A percentile compares a stretch with the other conserved stretches of the same genome.
Conservation (phyloP, 2,888 invertebrate genomes). For the Xylota segnis region DNA sequence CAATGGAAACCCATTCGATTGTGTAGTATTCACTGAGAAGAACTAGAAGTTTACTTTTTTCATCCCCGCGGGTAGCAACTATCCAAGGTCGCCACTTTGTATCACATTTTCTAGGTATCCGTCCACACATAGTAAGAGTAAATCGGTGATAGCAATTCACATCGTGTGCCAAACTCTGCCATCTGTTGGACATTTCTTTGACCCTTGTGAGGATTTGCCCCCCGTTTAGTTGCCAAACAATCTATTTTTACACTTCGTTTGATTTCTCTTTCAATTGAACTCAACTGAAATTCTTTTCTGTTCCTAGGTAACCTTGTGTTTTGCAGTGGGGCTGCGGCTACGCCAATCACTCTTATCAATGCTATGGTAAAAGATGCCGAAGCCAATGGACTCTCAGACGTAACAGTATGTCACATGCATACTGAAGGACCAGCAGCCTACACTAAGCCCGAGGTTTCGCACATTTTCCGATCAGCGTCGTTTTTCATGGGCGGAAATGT, state of each 20-base stretch:
- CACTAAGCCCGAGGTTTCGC: conserved; percentile 83
- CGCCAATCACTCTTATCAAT: conserved; percentile 91
- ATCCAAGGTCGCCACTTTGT: no score
- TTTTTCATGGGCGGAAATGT: conserved; percentile 97
- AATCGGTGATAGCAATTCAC: no score
- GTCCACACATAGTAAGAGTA: no score
- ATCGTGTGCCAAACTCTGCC: no score
- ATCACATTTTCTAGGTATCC: no score
- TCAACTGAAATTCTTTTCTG: neutral
- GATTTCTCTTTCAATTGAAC: neutral
- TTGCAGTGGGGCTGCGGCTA: conserved; percentile 96
- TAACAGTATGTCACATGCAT: conserved; percentile 96
- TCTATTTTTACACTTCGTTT: neutral
- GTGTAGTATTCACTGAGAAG: no score
- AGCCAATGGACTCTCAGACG: conserved; percentile 88
- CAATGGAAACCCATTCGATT: no score
- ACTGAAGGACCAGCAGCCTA: conserved; percentile 87
- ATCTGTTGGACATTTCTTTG: no score
- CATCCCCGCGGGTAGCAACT: no score
- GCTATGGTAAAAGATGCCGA: conserved; percentile 94
- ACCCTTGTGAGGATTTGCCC: no score
- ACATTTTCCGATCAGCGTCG: conserved; percentile 91
- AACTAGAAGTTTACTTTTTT: no score
- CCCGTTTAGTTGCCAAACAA: no score
- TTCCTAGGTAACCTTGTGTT: conserved; percentile 92